Percentiles rank a stretch among this genome's conserved stretches.
Conservation (phyloP, 2,888 invertebrate genomes). For the Phlogophora meticulosa region DNA sequence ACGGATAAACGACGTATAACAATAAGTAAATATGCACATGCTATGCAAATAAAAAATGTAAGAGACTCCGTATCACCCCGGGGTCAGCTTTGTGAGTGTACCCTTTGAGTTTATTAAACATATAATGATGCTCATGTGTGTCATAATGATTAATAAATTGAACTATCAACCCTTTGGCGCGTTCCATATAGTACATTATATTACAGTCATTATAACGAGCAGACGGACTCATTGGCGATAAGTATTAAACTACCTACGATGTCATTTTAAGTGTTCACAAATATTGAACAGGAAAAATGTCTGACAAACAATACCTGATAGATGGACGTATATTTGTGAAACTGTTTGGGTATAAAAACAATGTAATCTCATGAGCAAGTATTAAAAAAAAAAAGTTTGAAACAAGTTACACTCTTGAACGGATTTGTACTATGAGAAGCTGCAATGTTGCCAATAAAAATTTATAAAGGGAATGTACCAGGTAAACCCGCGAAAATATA, state of each 20-base stretch:
- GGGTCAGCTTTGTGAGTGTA: conserved; percentile 56
- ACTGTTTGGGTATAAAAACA: neutral
- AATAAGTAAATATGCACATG: neutral
- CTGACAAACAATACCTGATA: neutral
- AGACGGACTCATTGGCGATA: conserved; percentile 28
- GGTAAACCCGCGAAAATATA: too few relatives aligned
- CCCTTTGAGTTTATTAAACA: conserved; percentile 56
- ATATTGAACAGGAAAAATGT: conserved; percentile 12
- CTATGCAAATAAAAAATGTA: conserved; percentile 1
- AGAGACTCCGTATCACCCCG: conserved; percentile 41
- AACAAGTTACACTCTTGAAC: neutral
- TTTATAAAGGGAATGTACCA: too few relatives aligned
- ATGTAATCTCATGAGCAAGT: neutral
- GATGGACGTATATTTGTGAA: neutral
- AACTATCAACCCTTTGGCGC: conserved; percentile 54
- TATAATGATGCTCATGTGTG: conserved; percentile 41
- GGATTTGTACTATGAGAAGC: neutral
- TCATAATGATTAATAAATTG: conserved; percentile 62
- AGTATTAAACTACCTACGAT: neutral
- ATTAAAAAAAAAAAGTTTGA: neutral
- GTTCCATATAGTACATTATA: conserved; percentile 33
- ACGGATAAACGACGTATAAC: conserved; percentile 1
- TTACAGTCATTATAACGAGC: conserved; percentile 16
- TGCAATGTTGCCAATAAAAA: neutral
- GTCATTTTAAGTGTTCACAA: conserved; percentile 4